A percentile compares a stretch with the other conserved stretches of the same genome.
Evolutionary conservation across 2,888 invertebrate genomes (phyloP).

Genomic region (Tortricodes alternella): DNA sequence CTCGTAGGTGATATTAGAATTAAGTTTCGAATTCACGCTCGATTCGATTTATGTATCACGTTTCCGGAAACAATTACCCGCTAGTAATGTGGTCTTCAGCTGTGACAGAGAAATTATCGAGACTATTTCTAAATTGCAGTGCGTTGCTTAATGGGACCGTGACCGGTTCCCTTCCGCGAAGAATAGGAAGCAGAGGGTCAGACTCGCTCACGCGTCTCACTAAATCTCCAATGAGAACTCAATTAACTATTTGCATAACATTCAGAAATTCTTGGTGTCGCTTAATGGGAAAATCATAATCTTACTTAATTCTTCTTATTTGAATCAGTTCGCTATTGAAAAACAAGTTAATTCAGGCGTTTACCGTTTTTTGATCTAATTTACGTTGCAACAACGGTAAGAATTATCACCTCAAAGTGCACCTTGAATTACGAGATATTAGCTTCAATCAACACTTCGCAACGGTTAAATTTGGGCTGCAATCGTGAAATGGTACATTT

Average conservation of each 20-base stretch:
- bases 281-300: not conserved
- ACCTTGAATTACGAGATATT: slow-evolving; percentile 28
- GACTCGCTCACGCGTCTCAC: slow-evolving; percentile 19
- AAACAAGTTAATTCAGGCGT: not conserved
- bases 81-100: slow-evolving; percentile 43
- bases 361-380: slow-evolving; percentile 20
- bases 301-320: not conserved
- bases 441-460: slow-evolving; percentile 21
- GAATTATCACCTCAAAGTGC: slow-evolving; percentile 24
- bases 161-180: slow-evolving; percentile 60
- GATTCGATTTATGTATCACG: slow-evolving; percentile 66
- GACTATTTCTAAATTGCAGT: slow-evolving; percentile 52
- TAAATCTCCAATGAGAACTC: slow-evolving; percentile 26
- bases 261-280: slow-evolving; percentile 2
- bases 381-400: slow-evolving; percentile 23
- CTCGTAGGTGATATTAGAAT: slow-evolving; percentile 49
- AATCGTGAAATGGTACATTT: slow-evolving; percentile 4
- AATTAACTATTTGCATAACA: slow-evolving; percentile 22
- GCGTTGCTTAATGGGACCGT: slow-evolving; percentile 52
- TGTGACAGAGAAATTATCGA: slow-evolving; percentile 60
- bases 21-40: slow-evolving; percentile 54
- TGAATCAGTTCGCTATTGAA: no score
- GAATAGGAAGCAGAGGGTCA: slow-evolving; percentile 39
- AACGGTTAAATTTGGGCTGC: slow-evolving; percentile 17
- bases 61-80: slow-evolving; percentile 61